Conservation (phyloP, 1,140 invertebrate genomes). For the Dinoponera quadriceps region DNA sequence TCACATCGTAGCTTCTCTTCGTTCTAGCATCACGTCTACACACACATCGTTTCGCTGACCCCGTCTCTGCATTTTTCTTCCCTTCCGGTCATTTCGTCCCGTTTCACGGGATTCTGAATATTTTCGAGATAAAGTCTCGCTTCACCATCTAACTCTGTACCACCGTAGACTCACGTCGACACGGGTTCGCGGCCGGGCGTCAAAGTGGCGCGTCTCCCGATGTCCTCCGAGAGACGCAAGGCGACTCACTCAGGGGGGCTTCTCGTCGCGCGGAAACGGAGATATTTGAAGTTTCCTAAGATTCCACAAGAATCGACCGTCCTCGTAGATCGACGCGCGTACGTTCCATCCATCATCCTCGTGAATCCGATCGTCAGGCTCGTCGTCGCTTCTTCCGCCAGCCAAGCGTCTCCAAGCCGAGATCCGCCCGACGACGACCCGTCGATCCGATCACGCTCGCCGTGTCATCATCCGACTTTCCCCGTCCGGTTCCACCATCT, state of each 20-base stretch:
- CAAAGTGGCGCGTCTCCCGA: constrained; percentile 2
- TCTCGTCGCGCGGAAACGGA: no score
- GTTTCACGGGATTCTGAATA: neutral
- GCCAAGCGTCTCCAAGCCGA: no score
- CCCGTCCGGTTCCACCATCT: no score
- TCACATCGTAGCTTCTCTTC: neutral
- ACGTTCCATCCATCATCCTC: no score
- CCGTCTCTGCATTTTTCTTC: neutral
- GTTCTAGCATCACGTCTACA: constrained; percentile 13
- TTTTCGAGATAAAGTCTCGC: neutral
- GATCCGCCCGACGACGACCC: no score
- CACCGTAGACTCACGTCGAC: neutral
- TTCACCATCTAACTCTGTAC: neutral
- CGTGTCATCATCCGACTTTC: no score
- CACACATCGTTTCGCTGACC: neutral
- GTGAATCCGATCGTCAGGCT: no score
- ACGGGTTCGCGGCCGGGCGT: neutral
- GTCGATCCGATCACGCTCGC: no score
- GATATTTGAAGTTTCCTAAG: no score
- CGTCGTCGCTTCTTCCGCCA: no score
- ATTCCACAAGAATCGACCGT: no score
- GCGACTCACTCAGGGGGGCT: neutral
- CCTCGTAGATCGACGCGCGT: no score
- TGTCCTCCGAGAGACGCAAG: neutral
- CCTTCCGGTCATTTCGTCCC: neutral